Percentiles rank a stretch among this genome's conserved stretches.
Evolutionary conservation across 1,140 invertebrate species (phyloP).

Genomic region (Sitophilus oryzae): DNA sequence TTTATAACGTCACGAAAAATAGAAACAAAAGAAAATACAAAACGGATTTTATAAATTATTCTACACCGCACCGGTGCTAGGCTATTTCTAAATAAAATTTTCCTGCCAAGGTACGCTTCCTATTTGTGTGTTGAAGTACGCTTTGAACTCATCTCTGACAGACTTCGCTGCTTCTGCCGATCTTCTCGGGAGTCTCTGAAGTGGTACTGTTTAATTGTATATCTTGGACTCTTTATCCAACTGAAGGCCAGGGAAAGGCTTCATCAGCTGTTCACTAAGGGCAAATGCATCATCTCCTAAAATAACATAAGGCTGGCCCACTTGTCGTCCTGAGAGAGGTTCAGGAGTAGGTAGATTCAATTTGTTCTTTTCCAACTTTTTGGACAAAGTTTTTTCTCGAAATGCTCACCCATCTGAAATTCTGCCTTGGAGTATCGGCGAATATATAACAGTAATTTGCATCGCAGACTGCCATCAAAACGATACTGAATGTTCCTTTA

Average conservation of each 20-base stretch:
- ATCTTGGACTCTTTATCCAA: conserved; percentile 1
- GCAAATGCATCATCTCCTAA: conserved; percentile 42
- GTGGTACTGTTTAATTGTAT: conserved; percentile 9
- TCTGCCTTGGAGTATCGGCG: conserved; percentile 28
- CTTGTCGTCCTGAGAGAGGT: conserved; percentile 4
- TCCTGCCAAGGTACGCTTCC: too few relatives aligned
- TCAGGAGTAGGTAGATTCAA: conserved; percentile 26
- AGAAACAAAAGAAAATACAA: too few relatives aligned
- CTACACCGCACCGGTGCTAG: too few relatives aligned
- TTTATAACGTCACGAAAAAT: too few relatives aligned
- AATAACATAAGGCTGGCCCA: conserved; percentile 31
- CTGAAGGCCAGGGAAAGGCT: conserved; percentile 30
- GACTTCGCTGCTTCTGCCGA: too few relatives aligned
- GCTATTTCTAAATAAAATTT: too few relatives aligned
- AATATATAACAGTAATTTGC: conserved; percentile 37
- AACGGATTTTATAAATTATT: too few relatives aligned
- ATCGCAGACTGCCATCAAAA: conserved; percentile 38
- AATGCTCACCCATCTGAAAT: conserved; percentile 38
- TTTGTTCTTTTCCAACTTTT: conserved; percentile 25
- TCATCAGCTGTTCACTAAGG: conserved; percentile 35
- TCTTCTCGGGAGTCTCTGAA: too few relatives aligned
- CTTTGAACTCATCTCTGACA: too few relatives aligned
- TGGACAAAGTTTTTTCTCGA: conserved; percentile 30
- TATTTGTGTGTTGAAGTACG: too few relatives aligned
- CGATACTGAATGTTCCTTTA: conserved; percentile 36